Evolutionary conservation across 2,888 invertebrate species (phyloP).

Genomic region (Vannuccia rotundouncinata): DNA sequence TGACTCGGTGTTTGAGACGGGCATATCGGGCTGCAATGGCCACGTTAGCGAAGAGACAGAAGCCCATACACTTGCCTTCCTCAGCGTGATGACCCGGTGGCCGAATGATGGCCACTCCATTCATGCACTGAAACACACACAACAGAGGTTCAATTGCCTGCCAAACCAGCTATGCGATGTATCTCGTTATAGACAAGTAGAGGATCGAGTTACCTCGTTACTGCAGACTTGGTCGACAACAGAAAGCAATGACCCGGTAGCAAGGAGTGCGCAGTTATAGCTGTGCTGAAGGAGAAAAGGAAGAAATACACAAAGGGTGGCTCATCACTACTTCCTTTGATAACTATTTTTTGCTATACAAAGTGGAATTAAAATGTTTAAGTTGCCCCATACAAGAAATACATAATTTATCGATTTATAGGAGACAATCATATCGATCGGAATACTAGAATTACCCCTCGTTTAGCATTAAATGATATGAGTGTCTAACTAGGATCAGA

Average conservation of each 20-base stretch:
- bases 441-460: too few relatives aligned
- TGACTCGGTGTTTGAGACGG: conserved; percentile 46
- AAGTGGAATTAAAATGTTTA: too few relatives aligned
- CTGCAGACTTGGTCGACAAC: conserved; percentile 35
- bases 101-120: conserved; percentile 42
- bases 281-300: conserved; percentile 10
- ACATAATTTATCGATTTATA: too few relatives aligned
- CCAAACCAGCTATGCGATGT: background rate
- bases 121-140: background rate
- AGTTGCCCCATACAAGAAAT: too few relatives aligned
- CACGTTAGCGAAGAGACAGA: conserved; percentile 78
- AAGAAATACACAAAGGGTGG: too few relatives aligned
- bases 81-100: conserved; percentile 83
- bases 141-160: background rate
- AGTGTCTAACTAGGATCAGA: too few relatives aligned
- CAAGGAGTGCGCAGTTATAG: background rate
- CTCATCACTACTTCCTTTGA: too few relatives aligned
- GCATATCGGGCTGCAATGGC: conserved; percentile 75
- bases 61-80: conserved; percentile 69
- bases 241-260: conserved; percentile 27
- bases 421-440: too few relatives aligned
- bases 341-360: too few relatives aligned
- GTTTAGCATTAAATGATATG: too few relatives aligned
- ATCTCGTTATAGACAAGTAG: conserved; percentile 3
- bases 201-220: background rate